Evolutionary conservation across 2,113 vertebrate genomes (phyloP), one percentile per base, ranked within the genome.

Genomic region (Chaetops frenatus): DNA sequence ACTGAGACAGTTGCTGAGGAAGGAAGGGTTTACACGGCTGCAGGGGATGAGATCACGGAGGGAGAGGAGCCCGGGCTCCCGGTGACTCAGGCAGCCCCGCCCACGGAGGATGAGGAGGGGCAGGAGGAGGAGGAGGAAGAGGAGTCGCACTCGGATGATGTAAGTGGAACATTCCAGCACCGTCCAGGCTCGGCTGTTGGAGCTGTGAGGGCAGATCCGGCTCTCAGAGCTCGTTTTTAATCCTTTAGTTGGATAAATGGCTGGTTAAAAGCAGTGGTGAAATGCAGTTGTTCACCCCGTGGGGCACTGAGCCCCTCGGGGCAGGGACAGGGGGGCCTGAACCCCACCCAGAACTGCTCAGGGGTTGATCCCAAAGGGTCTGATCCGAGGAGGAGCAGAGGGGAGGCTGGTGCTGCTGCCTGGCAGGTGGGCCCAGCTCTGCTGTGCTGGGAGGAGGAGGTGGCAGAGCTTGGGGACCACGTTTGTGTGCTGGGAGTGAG

Each of bases 1-100:
- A 97, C 97, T 7, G 88, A 95, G 64, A 97, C 92, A 0, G 74
- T 98, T 10, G 74, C 88, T 25, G 96, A 94, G 50, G 98, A 98
- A 42, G 98, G 98, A 79, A 94, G 97, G 4, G 98, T 99, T 47
- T 98, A 99, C 88, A 99, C 99, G 7, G 99, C 98, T 1, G 62
- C 96, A 1, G 99, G 99, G 10, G 98, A 98, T 78, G 99, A 99
- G 96, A 98, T 99, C 96, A 96, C 92, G 1, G 98, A 97, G 6
- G 98, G 95, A 11, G 45, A 78, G 50, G 92, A 85, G 13, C 57
- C 71, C 20, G 12, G 38, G 38, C 38, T 38, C 38, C 38, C 70
- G 48, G 28, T 69, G 94, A 72, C 73, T 69, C 67, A 91, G 11
- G 74, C 81, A 13, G 88, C 70, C 23, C 8, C 5, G 12, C 62